Evolutionary conservation across 2,797 vertebrate species (phyloP).

Genomic region (Erethizon dorsatum): DNA sequence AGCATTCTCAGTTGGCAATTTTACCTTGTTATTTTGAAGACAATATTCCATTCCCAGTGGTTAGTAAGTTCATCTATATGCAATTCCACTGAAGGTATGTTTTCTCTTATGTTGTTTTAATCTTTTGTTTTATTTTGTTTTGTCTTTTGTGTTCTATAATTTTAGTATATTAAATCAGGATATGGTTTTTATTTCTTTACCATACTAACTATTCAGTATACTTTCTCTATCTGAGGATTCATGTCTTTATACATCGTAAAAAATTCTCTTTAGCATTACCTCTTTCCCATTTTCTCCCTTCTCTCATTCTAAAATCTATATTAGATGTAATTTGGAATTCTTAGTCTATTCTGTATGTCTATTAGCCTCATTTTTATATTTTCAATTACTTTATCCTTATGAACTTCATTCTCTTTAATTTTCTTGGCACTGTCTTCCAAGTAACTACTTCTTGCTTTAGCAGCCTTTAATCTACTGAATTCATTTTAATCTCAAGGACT

Average conservation of each 20-base stretch:
- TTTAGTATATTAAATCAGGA: not conserved
- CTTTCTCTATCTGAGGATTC: not conserved
- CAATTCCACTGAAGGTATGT: not conserved
- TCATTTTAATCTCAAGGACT: conserved; percentile 16
- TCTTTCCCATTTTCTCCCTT: conserved; percentile 20
- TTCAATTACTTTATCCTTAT: conserved; percentile 35
- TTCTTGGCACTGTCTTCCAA: not conserved
- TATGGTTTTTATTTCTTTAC: not conserved
- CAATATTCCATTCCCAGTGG: not conserved
- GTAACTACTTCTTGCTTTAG: conserved; percentile 27
- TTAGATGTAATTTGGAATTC: not conserved
- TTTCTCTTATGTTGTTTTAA: not conserved
- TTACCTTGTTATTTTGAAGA: not conserved
- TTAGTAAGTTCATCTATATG: not conserved
- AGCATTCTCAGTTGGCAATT: not conserved
- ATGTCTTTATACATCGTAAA: not conserved
- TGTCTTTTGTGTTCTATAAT: not conserved
- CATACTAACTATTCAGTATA: not conserved
- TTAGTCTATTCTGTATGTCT: not conserved
- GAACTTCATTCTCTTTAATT: not conserved
- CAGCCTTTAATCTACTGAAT: not conserved
- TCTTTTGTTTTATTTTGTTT: not conserved
- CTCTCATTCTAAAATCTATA: conserved; percentile 48
- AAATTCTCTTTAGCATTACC: not conserved
- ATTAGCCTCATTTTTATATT: not conserved